Conservation (phyloP, 2,888 invertebrate species). For the Pogonocherus hispidulus region DNA sequence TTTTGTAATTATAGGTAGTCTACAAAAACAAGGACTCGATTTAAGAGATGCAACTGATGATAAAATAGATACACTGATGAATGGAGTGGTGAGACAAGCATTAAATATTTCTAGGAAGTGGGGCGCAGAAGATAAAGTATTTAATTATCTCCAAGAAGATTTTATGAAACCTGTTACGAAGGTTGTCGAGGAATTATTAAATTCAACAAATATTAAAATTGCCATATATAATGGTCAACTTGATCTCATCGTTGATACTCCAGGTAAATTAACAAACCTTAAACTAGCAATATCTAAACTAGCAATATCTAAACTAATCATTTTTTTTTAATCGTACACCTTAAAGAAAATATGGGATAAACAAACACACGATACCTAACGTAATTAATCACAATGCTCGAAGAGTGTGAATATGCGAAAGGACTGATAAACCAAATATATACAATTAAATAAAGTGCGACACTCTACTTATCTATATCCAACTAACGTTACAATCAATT, state of each 20-base stretch:
- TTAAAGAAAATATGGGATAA: too few species aligned
- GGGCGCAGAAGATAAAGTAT: constrained; percentile 74
- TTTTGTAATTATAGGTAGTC: background rate
- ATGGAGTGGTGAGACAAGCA: constrained; percentile 76
- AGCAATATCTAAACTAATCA: too few species aligned
- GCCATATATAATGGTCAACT: constrained; percentile 85
- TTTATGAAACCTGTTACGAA: constrained; percentile 81
- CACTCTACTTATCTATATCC: too few species aligned
- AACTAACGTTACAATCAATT: too few species aligned
- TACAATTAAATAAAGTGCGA: too few species aligned
- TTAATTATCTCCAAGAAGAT: constrained; percentile 73
- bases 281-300: too few species aligned
- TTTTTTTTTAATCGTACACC: background rate
- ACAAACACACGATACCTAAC: too few species aligned
- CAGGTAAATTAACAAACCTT: constrained; percentile 69
- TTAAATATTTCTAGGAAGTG: constrained; percentile 74
- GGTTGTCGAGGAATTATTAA: constrained; percentile 78
- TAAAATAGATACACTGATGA: constrained; percentile 76
- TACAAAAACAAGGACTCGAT: constrained; percentile 4
- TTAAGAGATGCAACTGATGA: constrained; percentile 30
- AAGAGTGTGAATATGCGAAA: too few species aligned
- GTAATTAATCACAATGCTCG: too few species aligned
- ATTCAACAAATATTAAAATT: constrained; percentile 77
- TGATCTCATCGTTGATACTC: constrained; percentile 87
- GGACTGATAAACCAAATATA: too few species aligned